Conservation (phyloP, 2,888 invertebrate species). For the Rapana venosa region DNA sequence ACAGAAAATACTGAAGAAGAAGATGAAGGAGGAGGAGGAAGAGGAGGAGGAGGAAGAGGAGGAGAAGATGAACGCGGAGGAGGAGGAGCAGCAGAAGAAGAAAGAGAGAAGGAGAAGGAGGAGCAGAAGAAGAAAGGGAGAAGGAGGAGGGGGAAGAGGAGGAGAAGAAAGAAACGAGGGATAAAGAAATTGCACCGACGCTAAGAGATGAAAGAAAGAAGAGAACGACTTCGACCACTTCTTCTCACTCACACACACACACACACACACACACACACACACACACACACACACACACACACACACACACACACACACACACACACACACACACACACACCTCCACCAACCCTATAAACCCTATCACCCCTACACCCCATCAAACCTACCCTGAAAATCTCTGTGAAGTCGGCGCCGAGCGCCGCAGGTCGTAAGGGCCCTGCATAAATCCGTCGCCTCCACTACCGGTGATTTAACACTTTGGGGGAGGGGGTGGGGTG, state of each 20-base stretch:
- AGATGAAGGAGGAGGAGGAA: background rate
- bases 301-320: slow-evolving; percentile 3
- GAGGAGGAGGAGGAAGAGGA: too few relatives aligned
- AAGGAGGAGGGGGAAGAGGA: background rate
- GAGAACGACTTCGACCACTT: background rate
- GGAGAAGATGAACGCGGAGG: too few relatives aligned
- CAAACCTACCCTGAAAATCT: too few relatives aligned
- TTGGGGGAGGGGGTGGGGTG: too few relatives aligned
- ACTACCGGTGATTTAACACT: too few relatives aligned
- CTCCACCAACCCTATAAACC: background rate
- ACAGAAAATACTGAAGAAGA: background rate
- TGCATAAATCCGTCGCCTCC: too few relatives aligned
- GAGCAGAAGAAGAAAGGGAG: background rate
- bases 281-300: background rate
- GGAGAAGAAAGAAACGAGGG: background rate
- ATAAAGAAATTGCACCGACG: background rate
- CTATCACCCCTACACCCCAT: too few relatives aligned
- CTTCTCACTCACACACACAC: background rate
- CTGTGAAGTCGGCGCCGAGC: too few relatives aligned
- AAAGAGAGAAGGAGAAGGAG: background rate
- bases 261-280: background rate
- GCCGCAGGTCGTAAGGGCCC: too few relatives aligned
- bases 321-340: slow-evolving; percentile 18
- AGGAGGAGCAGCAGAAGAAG: background rate
- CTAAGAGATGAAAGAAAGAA: background rate